These are phyloP conservation scores for Drosophila melanica DNA, from an alignment of 1,140 invertebrate species.

Conservation along the genomic window DNA sequence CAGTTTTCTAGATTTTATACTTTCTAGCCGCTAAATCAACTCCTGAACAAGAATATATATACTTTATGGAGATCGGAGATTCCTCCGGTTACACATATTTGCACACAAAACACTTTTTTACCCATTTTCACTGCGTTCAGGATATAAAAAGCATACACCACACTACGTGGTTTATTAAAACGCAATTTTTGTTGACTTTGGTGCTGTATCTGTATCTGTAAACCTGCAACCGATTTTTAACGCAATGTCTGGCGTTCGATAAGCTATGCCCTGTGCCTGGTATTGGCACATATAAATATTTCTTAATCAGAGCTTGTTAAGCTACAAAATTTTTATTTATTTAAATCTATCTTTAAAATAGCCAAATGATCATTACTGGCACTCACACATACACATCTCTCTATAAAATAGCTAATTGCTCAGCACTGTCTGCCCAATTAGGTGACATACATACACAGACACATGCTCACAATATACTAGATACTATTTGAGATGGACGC, in stretches of 20 bases:
- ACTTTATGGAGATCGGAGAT: too few relatives aligned
- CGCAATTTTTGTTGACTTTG: slow-evolving; percentile 67
- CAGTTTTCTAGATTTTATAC: too few relatives aligned
- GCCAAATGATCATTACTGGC: too few relatives aligned
- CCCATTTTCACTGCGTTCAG: too few relatives aligned
- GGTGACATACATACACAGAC: background rate
- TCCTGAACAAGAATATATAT: too few relatives aligned
- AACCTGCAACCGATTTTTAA: slow-evolving; percentile 24
- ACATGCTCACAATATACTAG: background rate
- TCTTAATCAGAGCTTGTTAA: too few relatives aligned
- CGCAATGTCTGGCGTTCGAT: background rate
- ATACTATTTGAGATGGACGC: background rate
- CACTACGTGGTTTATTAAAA: slow-evolving; percentile 27
- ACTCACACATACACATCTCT: background rate
- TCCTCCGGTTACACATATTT: too few relatives aligned
- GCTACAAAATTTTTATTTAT: too few relatives aligned
- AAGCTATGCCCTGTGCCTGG: background rate
- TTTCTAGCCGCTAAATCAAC: too few relatives aligned
- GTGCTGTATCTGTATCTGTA: slow-evolving; percentile 26
- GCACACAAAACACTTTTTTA: too few relatives aligned
- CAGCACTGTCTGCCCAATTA: slow-evolving; percentile 36
- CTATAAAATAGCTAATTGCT: slow-evolving; percentile 21
- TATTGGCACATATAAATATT: background rate
- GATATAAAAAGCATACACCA: background rate
- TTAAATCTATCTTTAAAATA: too few relatives aligned